These are phyloP conservation scores for Euphydryas editha DNA, from an alignment of 2,888 invertebrate species.

Conservation along the genomic window DNA sequence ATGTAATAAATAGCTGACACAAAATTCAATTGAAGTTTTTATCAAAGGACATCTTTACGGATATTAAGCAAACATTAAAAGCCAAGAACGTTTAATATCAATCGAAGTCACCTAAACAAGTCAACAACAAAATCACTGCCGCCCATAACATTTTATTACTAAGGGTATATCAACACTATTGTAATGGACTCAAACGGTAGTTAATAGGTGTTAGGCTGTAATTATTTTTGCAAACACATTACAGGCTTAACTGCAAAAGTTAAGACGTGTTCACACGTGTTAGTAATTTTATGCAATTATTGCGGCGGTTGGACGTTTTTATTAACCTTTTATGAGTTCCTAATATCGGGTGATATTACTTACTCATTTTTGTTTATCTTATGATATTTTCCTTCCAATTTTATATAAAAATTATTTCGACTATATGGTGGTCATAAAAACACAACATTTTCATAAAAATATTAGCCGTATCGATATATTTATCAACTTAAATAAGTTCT, in stretches of 20 bases:
- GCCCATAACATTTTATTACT: slow-evolving; percentile 20
- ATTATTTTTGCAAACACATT: slow-evolving; percentile 13
- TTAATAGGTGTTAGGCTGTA: slow-evolving; percentile 24
- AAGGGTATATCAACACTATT: slow-evolving; percentile 16
- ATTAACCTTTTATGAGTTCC: no score
- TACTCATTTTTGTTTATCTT: no score
- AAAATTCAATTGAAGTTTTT: slow-evolving; percentile 1
- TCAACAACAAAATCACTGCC: slow-evolving; percentile 11
- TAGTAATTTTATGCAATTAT: background rate
- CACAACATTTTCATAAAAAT: no score
- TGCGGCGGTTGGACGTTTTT: background rate
- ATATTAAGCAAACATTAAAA: slow-evolving; percentile 5
- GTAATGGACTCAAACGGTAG: slow-evolving; percentile 16
- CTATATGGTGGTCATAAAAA: no score
- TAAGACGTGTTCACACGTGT: background rate
- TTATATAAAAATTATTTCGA: no score
- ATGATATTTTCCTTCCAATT: no score
- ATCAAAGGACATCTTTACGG: slow-evolving; percentile 7
- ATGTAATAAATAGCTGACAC: background rate
- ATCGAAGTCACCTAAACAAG: slow-evolving; percentile 12
- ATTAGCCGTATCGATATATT: no score
- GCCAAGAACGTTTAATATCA: slow-evolving; percentile 1
- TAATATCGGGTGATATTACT: background rate
- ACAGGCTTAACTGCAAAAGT: slow-evolving; percentile 12
- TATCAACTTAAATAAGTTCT: no score